These are phyloP conservation scores for Galemys pyrenaicus DNA, from an alignment of 2,113 vertebrate genomes.

Conservation along the genomic window DNA sequence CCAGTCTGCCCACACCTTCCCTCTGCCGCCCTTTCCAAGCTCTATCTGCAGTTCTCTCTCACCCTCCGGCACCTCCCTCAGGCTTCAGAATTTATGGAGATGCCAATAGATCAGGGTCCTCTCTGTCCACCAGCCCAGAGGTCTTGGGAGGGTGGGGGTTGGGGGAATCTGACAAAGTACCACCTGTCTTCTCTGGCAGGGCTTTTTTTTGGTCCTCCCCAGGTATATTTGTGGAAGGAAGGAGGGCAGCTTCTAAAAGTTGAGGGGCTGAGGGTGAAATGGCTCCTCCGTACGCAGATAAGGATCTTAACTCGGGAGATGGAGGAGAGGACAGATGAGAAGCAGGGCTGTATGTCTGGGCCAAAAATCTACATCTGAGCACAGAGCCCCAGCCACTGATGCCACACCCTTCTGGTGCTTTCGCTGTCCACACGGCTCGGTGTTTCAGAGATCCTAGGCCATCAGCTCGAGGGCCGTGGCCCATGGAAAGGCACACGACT, in stretches of 20 bases:
- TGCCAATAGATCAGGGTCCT: not conserved
- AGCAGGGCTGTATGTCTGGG: not conserved
- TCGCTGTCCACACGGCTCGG: not conserved
- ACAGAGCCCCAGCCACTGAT: not conserved
- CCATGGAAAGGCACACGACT: not conserved
- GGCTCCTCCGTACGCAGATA: not conserved
- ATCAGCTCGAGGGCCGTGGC: not conserved
- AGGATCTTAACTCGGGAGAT: conserved; percentile 68
- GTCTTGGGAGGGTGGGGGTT: not conserved
- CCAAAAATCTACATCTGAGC: conserved; percentile 30
- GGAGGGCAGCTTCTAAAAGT: not conserved
- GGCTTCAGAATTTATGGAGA: not conserved
- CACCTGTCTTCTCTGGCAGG: not conserved
- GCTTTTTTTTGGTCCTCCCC: not conserved
- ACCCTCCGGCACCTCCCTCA: not conserved
- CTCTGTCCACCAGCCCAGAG: not conserved
- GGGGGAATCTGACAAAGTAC: not conserved
- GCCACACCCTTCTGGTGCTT: not conserved
- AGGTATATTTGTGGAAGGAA: not conserved
- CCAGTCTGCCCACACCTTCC: not conserved
- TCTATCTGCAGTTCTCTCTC: not conserved
- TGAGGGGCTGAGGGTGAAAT: not conserved
- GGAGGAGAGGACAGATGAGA: conserved; percentile 59
- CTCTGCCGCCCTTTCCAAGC: not conserved
- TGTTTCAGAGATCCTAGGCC: no score